Evolutionary conservation across 2,888 invertebrate genomes (phyloP), one percentile per base, ranked within the genome.

Genomic region (Synergus umbraculus): DNA sequence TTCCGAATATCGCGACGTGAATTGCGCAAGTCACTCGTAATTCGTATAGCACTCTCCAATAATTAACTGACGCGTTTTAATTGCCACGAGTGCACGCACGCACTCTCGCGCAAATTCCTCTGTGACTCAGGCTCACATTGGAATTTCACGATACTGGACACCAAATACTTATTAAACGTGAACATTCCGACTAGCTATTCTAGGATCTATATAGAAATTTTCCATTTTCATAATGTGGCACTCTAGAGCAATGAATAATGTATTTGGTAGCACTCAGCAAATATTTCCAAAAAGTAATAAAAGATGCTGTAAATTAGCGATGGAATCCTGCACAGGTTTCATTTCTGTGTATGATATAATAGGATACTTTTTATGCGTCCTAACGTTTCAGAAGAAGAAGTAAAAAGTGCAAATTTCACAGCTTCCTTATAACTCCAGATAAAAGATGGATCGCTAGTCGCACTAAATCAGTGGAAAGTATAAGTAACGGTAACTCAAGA

Each of bases 401-500:
- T 46, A 46, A 46, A 46, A 46, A 46, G 10, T 12, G 46, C 46
- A 12, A 10, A 46, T 46, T 46, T 13, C 46, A 37, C 46, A 46
- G 46, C 0, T 46, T 46, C 46, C 46, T 46, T 46, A 46, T 12
- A 37, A 37, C 46, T 10, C 46, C 13, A 46, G 46, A 12, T 46
- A 46, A 46, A 46, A 46, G 46, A 46, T 46, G 46, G 12, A 29
- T 64, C 29, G 18, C 1, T 81, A 78, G 81, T 78, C 77, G 79
- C 77, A 67, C 77, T 77, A 76, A 84, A 81, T 84, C 82, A 78
- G 54, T 77, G 80, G 81, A 76, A 81, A 85, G 83, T 5, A 37
- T 5, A 76, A 81, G 78, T 88, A 88, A 88, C 88, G 87, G 88
- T 88, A 87, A 87, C 87, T 83, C 84, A 85, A 82, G 86, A 86